phyloP scores from a whole-genome alignment of 2,888 invertebrate genomes.

The Dichetophora obliterata region DNA sequence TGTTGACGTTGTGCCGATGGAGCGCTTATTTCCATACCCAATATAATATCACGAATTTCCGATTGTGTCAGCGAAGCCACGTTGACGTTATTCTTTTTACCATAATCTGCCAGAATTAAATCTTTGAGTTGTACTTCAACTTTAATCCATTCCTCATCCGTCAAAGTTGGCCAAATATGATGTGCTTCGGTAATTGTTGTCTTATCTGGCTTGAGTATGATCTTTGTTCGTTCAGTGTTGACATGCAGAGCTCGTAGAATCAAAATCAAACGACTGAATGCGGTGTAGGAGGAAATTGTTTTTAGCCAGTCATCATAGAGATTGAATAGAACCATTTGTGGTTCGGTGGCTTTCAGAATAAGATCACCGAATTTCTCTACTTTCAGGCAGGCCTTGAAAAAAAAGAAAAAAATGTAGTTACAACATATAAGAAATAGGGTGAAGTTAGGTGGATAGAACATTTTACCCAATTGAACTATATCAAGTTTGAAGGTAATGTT shows the following conservation, averaged over 20 bases:
- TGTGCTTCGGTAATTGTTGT: conserved; percentile 99
- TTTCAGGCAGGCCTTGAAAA: conserved; percentile 96
- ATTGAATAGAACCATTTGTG: conserved; percentile 99
- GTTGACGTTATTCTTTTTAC: conserved; percentile 99
- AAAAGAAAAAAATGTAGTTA: not conserved
- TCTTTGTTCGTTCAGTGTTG: conserved; percentile 98
- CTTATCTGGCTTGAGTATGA: conserved; percentile 98
- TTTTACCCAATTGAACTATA: too few species aligned
- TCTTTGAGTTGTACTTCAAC: conserved; percentile 99
- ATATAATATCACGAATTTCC: conserved; percentile 98
- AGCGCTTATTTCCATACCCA: conserved; percentile 99
- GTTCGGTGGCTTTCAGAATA: conserved; percentile 98
- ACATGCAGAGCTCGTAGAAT: conserved; percentile 97
- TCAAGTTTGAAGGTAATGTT: too few species aligned
- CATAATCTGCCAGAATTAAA: conserved; percentile 98
- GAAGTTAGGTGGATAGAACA: too few species aligned
- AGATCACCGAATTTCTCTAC: conserved; percentile 99
- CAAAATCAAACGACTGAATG: conserved; percentile 96
- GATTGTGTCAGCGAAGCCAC: conserved; percentile 99
- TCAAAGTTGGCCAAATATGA: conserved; percentile 98
- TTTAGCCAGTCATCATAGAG: conserved; percentile 99
- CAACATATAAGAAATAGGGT: not conserved
- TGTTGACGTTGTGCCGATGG: conserved; percentile 99
- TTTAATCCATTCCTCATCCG: conserved; percentile 99
- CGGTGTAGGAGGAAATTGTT: conserved; percentile 99